phyloP scores from a whole-genome alignment of 1,140 invertebrate genomes.

The Octopus bimaculoides region DNA sequence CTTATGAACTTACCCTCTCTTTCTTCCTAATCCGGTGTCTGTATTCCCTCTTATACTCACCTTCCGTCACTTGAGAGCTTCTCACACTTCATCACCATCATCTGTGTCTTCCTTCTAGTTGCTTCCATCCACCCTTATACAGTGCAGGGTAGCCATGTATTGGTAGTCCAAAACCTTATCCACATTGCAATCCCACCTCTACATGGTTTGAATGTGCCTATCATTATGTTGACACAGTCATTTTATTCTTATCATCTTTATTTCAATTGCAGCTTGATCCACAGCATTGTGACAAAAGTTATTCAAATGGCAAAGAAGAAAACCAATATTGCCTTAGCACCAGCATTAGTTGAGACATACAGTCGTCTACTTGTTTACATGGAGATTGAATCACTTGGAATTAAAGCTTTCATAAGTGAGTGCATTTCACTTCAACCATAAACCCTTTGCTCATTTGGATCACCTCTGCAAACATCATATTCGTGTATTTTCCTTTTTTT shows the following conservation, averaged over 20 bases:
- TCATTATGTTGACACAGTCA: too few species aligned
- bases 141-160: not conserved
- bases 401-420: constrained; percentile 93
- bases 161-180: not conserved
- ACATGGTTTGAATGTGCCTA: too few species aligned
- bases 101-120: too few species aligned
- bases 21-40: too few species aligned
- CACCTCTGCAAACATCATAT: too few species aligned
- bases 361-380: constrained; percentile 89
- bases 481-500: too few species aligned
- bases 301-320: constrained; percentile 85
- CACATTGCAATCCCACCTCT: not conserved
- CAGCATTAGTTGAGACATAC: constrained; percentile 93
- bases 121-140: too few species aligned
- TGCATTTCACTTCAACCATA: constrained; percentile 29
- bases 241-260: not conserved
- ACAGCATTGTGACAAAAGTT: constrained; percentile 85
- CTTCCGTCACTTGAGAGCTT: too few species aligned
- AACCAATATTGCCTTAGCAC: constrained; percentile 73
- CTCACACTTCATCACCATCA: too few species aligned
- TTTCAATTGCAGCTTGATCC: constrained; percentile 71
- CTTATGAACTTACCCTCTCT: too few species aligned
- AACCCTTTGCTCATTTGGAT: too few species aligned
- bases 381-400: constrained; percentile 94
- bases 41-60: too few species aligned